Evolutionary conservation across 2,113 vertebrate species (phyloP), one percentile per base, ranked within the genome.

Genomic region (Stigmatopora nigra): DNA sequence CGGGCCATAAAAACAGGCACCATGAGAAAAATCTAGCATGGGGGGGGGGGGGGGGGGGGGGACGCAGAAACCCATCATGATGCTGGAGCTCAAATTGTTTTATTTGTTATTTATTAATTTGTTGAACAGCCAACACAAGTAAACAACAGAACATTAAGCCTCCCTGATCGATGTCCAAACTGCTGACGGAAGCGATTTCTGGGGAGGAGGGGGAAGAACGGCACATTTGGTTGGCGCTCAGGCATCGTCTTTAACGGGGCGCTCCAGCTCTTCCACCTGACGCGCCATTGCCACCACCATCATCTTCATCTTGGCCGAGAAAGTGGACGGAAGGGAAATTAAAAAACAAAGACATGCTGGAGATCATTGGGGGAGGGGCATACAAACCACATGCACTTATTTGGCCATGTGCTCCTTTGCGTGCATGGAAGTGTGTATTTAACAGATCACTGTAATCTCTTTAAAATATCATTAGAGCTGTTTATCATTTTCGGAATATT

Each of bases 221-320:
- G 13, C 25, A 31, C 67, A 64, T 25, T 77, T 53, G 45, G 57
- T 25, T 67, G 75, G 45, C 44, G 52, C 7, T 67, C 64, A 11
- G 3, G 64, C 45, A 25, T 45, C 20, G 0, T 83, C 65, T 65
- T 80, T 72, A 61, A 84, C 76, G 70, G 73, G 78, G 1, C 19
- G 7, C 60, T 88, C 86, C 0, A 91, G 82, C 68, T 88, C 79
- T 22, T 90, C 70, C 51, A 91, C 67, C 68, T 75, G 81, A 51
- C 86, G 83, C 5, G 81, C 88, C 82, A 91, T 84, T 53, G 84
- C 80, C 73, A 90, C 55, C 35, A 88, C 79, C 60, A 91, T 64
- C 69, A 81, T 72, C 70, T 90, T 91, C 79, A 91, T 88, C 89
- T 91, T 70, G 38, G 75, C 61, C 19, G 52, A 55, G 35, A 35